phyloP scores from a whole-genome alignment of 2,797 vertebrate species.

The Ctenochaetus hawaiiensis region DNA sequence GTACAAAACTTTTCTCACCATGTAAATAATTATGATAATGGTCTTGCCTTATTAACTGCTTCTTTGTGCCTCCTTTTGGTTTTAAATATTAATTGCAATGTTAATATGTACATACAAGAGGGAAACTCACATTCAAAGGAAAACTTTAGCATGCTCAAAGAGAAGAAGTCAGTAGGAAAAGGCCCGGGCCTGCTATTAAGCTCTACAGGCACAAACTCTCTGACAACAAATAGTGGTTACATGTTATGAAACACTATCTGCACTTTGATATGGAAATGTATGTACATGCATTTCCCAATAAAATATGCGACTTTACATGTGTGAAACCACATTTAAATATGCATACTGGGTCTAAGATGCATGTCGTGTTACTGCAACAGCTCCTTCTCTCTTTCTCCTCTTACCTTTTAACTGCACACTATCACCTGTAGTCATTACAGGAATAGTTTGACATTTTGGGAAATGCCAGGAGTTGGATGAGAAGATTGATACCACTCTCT shows the following conservation, averaged over 20 bases:
- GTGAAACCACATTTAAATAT: not conserved
- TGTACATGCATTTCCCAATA: slow-evolving; percentile 2
- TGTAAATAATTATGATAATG: slow-evolving; percentile 1
- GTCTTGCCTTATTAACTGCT: not conserved
- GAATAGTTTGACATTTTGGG: not conserved
- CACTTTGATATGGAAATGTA: slow-evolving; percentile 1
- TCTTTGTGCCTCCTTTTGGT: not conserved
- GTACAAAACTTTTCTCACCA: slow-evolving; percentile 22
- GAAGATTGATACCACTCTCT: not conserved
- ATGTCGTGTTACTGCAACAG: not conserved
- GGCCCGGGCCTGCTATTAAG: not conserved
- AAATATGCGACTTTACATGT: not conserved
- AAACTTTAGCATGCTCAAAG: slow-evolving; percentile 35
- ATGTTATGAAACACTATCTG: not conserved
- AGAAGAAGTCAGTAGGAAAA: not conserved
- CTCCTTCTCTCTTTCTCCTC: not conserved
- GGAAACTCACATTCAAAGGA: slow-evolving; percentile 39
- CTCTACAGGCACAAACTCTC: slow-evolving; percentile 3
- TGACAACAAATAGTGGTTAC: slow-evolving; percentile 4
- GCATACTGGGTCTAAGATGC: not conserved
- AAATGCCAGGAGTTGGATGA: not conserved
- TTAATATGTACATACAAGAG: slow-evolving; percentile 49
- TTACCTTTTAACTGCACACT: not conserved
- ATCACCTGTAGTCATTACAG: not conserved
- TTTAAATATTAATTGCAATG: slow-evolving; percentile 57